Base-by-base conservation (phyloP, 1,140 invertebrate species). In the Microvelia longipes region DNA sequence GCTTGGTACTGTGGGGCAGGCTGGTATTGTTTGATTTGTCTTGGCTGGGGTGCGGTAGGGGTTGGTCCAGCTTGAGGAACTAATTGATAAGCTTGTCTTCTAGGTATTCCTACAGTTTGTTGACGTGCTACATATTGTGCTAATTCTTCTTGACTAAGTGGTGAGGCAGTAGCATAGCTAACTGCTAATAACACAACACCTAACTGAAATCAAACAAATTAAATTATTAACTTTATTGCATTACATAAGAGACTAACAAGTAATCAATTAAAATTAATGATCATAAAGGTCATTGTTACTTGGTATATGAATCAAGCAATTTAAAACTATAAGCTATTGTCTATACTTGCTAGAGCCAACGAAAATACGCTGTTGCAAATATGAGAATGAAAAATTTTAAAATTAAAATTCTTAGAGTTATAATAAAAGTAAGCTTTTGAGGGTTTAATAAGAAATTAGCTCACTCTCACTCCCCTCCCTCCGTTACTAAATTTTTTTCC, bases 91-190 rank as follows among this genome's bases (percentile, higher is more conserved):
- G 71, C 71, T 60, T 71, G 72, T 29, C 72, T 66, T 30, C 68
- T 67, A 1, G 66, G 68, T n/a, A 28, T 13, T 0, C 30, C 66
- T 2, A 69, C 69, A 1, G 73, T 74, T 66, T 74, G 73, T 63
- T 74, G 73, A 14, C 70, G 66, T 24, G 73, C 73, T 19, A 74
- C 73, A 30, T 72, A 74, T 60, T 71, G 70, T 19, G 66, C 66
- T 1, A 71, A 35, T 27, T 68, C 70, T 62, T 68, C 70, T 35
- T 71, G 70, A 24, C 29, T 71, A 25, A 50, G 29, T 11, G 29
- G 66, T 5, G 2, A 2, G 29, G 2, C 29, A 35, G 26, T 19
- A 28, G 30, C 25, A 50, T 67, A 30, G 19, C 68, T 29, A 13
- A 68, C n/a, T 15, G 27, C 27, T 61, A 29, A 35, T 25, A 24